Percentiles rank a stretch among this genome's conserved stretches.
Evolutionary conservation across 2,888 invertebrate species (phyloP).

Genomic region (Brachypalpus laphriformis): DNA sequence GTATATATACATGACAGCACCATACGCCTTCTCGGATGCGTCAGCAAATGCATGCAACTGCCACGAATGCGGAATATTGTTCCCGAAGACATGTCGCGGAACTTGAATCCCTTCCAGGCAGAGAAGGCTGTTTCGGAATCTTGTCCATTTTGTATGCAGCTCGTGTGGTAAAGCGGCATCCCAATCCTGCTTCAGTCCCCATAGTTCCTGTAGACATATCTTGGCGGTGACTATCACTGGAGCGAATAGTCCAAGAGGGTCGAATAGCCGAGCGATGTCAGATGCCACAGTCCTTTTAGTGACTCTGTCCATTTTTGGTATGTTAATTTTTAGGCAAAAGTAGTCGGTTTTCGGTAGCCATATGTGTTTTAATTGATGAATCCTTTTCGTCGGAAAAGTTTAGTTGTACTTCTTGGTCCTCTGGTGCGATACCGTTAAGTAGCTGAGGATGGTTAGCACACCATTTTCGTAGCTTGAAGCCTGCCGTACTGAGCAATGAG

Average conservation of each 20-base stretch:
- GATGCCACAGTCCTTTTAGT: slow-evolving; percentile 1
- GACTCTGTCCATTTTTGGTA: not conserved
- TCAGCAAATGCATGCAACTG: too few relatives aligned
- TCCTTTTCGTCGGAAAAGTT: slow-evolving; percentile 23
- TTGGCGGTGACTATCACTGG: slow-evolving; percentile 1
- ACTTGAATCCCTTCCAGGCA: too few relatives aligned
- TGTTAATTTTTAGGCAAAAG: not conserved
- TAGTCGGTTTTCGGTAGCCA: not conserved
- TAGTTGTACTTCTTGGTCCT: slow-evolving; percentile 34
- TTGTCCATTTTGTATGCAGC: slow-evolving; percentile 1
- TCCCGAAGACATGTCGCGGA: too few relatives aligned
- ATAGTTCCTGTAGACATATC: not conserved
- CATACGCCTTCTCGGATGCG: too few relatives aligned
- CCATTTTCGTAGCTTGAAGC: too few relatives aligned
- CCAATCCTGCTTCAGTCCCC: slow-evolving; percentile 4
- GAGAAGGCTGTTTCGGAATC: not conserved
- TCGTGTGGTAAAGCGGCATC: not conserved
- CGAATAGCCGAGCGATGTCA: not conserved
- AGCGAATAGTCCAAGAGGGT: slow-evolving; percentile 7
- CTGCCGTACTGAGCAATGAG: too few relatives aligned
- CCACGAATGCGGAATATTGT: too few relatives aligned
- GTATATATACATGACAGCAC: too few relatives aligned
- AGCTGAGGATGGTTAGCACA: too few relatives aligned
- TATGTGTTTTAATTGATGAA: slow-evolving; percentile 13
- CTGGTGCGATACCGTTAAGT: too few relatives aligned